These are phyloP conservation scores for Vulpes ferrilata DNA, from an alignment of 2,113 vertebrate species.

Conservation along the genomic window DNA sequence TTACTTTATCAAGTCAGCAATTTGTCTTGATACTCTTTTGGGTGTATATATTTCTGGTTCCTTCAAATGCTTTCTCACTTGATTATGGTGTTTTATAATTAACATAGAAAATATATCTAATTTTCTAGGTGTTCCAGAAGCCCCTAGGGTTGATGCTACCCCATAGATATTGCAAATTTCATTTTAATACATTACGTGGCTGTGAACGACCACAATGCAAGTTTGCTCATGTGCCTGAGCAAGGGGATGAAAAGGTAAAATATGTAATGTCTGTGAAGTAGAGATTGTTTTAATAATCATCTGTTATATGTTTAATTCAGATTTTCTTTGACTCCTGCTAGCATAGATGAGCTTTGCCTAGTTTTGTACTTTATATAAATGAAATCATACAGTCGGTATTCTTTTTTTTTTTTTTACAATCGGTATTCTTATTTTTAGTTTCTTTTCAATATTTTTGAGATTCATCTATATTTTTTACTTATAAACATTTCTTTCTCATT, in stretches of 20 bases:
- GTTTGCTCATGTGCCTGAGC: conserved; percentile 90
- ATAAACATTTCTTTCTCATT: conserved; percentile 18
- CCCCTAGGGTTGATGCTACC: conserved; percentile 84
- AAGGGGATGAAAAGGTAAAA: conserved; percentile 94
- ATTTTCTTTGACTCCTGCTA: background rate
- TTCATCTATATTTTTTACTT: background rate
- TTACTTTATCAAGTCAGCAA: conserved; percentile 9
- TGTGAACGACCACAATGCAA: conserved; percentile 90
- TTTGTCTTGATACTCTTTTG: conserved; percentile 10
- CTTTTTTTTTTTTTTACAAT: background rate
- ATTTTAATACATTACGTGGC: conserved; percentile 91
- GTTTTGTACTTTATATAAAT: conserved; percentile 15
- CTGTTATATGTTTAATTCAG: background rate
- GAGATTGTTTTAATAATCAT: background rate
- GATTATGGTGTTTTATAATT: conserved; percentile 21
- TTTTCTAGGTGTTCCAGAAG: conserved; percentile 81
- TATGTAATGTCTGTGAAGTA: background rate
- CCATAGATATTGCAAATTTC: conserved; percentile 91
- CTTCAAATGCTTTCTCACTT: conserved; percentile 30
- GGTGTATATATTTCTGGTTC: background rate
- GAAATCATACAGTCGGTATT: background rate
- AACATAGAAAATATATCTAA: conserved; percentile 65
- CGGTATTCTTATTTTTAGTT: background rate
- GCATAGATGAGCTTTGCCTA: background rate
- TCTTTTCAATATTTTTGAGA: conserved; percentile 27